Base-by-base conservation (phyloP, 1,140 invertebrate genomes). In the Drosophila tani region DNA sequence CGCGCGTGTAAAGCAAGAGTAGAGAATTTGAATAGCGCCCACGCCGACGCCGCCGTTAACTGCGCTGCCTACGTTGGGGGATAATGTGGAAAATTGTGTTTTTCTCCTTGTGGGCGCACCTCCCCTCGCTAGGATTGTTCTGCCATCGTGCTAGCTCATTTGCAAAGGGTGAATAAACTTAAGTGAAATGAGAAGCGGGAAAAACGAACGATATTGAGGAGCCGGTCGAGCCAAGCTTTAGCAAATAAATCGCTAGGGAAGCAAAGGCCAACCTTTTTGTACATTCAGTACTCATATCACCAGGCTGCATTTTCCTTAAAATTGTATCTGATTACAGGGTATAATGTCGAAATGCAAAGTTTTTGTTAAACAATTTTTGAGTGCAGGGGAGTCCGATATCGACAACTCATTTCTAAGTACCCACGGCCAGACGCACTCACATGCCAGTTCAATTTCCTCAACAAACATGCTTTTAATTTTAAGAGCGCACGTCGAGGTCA, bases 161-260 rank as follows among this genome's bases (percentile, higher is more conserved):
- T 90, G 86, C 81, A 90, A 90, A 90, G 85, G 85, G 85, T 90
- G 85, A 90, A 90, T 85, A 87, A 81, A 85, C 81, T 82, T 82
- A 71, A 75, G 75, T 70, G 67, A 85, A 81, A 81, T 70, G 81
- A 69, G 67, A 45, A 56, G 58, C 65, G n/a, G 53, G 19, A 46
- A 55, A 53, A 51, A 9, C 29, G 47, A 58, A 27, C 35, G 29
- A 53, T 32, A 53, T 43, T 35, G 32, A 47, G 55, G 21, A 58
- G 40, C 32, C n/a, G 45, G 24, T 19, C 27, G 38, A 57, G 11
- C 15, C 19, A 38, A 35, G 19, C 29, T 70, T 12, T 15, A 12
- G 15, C 35, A 27, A 47, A 69, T 35, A 41, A 51, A 17, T 41
- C 24, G 35, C 60, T 45, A n/a, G 53, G 53, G 29, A 24, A 59